Base-by-base conservation (phyloP, 1,140 invertebrate genomes). In the Globodera rostochiensis region DNA sequence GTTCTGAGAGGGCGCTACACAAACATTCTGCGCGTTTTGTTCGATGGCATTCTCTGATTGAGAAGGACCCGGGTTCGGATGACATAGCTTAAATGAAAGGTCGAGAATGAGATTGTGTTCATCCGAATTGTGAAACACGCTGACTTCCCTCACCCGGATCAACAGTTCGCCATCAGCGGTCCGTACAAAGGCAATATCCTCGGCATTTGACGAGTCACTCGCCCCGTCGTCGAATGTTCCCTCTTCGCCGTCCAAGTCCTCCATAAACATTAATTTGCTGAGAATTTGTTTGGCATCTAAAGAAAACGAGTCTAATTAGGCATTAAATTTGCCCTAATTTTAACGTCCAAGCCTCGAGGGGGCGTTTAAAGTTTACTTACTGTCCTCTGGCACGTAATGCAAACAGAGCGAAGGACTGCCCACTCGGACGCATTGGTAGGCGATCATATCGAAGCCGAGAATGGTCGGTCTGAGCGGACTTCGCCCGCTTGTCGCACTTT, bases 361-460 rank as follows among this genome's bases (percentile, higher is more conserved):
- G 47, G 8, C 36, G 7, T 7, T 71, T 13, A 71, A 25, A n/a
- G 9, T 71, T 73, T n/a, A 6, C 46, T 47, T 73, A n/a, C 46
- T 19, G 13, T 73, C 50, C 71, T 13, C 11, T 6, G 46, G 50
- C 50, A 47, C 71, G 5, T 73, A 49, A 49, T 19, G 46, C 71
- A 49, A 49, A 49, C 13, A 73, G 15, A 73, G 71, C 19, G 46
- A 49, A 47, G 46, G 47, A 11, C 71, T 53, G 47, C 71, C 50
- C 71, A 73, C 46, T 15, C 49, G 49, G 36, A 46, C 45, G 80
- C 76, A 78, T 45, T 49, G 13, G 57, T 57, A 80, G n/a, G 75
- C 79, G 8, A 80, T 69, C 79, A 80, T 80, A n/a, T 80, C 79
- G 53, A 80, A 67, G 74, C 79, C 79, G 25, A 80, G 73, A 47